These are phyloP conservation scores for Priocnemis perturbator DNA, from an alignment of 2,888 invertebrate species.

Conservation along the genomic window DNA sequence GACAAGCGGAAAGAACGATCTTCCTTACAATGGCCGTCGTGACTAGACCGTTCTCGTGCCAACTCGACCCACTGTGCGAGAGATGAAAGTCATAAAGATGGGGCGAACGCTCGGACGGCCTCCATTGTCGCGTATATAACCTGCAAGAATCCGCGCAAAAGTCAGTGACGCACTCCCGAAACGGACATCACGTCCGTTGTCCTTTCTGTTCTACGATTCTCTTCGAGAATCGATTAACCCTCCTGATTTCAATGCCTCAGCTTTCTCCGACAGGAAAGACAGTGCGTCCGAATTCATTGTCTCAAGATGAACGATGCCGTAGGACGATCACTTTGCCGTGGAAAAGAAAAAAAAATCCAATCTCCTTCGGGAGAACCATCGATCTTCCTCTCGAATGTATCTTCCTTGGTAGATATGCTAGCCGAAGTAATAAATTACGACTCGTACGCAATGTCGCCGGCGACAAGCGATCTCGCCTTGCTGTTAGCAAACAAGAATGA, in stretches of 20 bases:
- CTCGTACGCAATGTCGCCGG: slow-evolving; percentile 3
- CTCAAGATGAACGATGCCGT: slow-evolving; percentile 47
- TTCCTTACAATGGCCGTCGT: no score
- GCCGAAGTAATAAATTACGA: slow-evolving; percentile 40
- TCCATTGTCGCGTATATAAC: background rate
- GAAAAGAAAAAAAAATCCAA: slow-evolving; percentile 42
- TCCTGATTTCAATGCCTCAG: background rate
- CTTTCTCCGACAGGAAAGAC: slow-evolving; percentile 10
- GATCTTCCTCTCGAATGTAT: slow-evolving; percentile 41
- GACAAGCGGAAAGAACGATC: no score
- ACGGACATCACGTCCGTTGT: no score
- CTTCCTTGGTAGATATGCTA: slow-evolving; percentile 25
- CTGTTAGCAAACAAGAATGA: no score
- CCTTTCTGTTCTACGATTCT: no score
- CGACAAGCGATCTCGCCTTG: background rate
- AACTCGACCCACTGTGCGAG: no score
- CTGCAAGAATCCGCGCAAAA: background rate
- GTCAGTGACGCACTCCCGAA: background rate
- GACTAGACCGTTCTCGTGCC: no score
- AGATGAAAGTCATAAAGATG: no score
- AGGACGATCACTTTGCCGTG: slow-evolving; percentile 6
- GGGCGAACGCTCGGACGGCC: no score
- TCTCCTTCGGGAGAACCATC: slow-evolving; percentile 43
- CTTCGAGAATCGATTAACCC: no score
- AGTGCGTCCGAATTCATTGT: slow-evolving; percentile 31